Conservation (phyloP, 2,797 vertebrate species). For the Lutjanus argentimaculatus region DNA sequence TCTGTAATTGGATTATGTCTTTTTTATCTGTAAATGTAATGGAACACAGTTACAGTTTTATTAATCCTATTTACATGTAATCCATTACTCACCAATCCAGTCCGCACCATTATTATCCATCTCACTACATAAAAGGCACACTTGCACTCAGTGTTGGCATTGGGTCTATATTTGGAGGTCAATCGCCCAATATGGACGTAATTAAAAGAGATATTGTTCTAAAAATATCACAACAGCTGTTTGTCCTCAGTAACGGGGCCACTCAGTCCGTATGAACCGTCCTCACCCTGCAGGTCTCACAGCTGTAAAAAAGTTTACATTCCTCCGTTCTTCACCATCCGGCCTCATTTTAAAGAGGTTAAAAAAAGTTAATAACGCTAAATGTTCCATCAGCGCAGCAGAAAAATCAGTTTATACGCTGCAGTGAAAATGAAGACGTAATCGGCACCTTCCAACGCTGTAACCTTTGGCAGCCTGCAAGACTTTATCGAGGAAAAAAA, state of each 20-base stretch:
- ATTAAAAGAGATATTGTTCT: neutral
- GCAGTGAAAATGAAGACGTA: slow-evolving; percentile 57
- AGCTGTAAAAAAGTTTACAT: neutral
- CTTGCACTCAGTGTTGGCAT: neutral
- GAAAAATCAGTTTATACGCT: slow-evolving; percentile 54
- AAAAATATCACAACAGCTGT: too few species aligned
- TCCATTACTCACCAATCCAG: too few species aligned
- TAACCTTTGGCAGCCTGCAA: slow-evolving; percentile 33
- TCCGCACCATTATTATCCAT: neutral
- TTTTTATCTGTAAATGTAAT: too few species aligned
- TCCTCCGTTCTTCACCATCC: neutral
- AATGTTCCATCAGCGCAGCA: slow-evolving; percentile 45
- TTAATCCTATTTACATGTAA: too few species aligned
- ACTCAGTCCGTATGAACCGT: too few species aligned
- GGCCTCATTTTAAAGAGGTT: slow-evolving; percentile 47
- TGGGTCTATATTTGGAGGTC: neutral
- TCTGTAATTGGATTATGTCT: too few species aligned
- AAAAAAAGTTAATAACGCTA: slow-evolving; percentile 59
- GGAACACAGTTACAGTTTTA: too few species aligned
- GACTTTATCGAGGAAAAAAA: slow-evolving; percentile 16
- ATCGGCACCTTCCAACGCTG: slow-evolving; percentile 28
- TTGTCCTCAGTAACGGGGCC: too few species aligned
- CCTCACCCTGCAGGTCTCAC: too few species aligned
- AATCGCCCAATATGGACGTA: too few species aligned
- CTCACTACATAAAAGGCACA: neutral